Evolutionary conservation across 2,888 invertebrate species (phyloP), one percentile per base, ranked within the genome.

Genomic region (Uropetala carovei): DNA sequence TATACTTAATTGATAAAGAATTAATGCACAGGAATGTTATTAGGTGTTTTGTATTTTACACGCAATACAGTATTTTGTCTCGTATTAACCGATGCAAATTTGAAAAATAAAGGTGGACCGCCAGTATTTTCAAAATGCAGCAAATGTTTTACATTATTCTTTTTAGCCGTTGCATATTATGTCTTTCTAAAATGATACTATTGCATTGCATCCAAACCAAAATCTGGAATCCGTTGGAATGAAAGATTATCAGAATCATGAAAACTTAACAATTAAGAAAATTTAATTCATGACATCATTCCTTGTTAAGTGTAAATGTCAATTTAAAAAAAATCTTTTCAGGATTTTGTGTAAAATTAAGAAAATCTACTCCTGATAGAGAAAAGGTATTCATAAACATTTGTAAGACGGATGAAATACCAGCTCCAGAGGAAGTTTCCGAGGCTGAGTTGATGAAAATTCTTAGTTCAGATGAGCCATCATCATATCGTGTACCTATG

Each of bases 351-450:
- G 96, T 98, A 0, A 98, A 98, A 95, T 96, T 97, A 8, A 96
- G 95, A 93, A 96, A 97, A 93, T 95, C 96, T 22, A 96, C 96
- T 85, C 96, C 96, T 60, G 96, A 96, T 92, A 97, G 96, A 93
- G 94, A 94, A 59, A 98, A 98, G 95, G 95, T 98, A 58, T 99
- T 99, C 94, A 96, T 99, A 56, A 99, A 99, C 94, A 96, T 99
- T 92, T 99, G 99, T 94, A 96, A 97, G 93, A 97, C 98, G 0
- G 97, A 97, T 93, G 97, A 97, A 83, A 97, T 98, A 93, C 98
- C 98, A 14, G 95, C 96, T 92, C 98, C 97, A 0, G 96, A 96
- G 94, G 97, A 98, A 94, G 96, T 98, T 81, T 96, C 96, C 0
- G 95, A 96, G 92, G 96, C 97, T 94, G 96, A 96, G 92, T 95